Evolutionary conservation across 2,888 invertebrate species (phyloP).

Genomic region (Drosophila engyochracea): DNA sequence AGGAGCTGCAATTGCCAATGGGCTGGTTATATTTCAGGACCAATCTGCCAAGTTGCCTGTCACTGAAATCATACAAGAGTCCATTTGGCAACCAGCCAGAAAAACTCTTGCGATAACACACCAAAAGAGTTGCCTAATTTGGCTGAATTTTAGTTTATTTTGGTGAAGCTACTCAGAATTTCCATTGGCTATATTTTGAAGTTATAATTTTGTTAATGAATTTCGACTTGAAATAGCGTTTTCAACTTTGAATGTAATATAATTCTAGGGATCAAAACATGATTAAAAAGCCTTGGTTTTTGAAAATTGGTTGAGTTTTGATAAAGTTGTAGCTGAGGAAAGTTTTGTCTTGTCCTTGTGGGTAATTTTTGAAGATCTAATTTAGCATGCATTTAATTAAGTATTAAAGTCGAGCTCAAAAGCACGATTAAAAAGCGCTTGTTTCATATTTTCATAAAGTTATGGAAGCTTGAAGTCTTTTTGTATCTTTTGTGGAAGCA

Average conservation of each 20-base stretch:
- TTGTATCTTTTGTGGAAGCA: neutral
- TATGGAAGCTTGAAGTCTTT: neutral
- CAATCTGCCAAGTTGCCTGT: conserved; percentile 44
- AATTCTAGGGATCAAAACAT: neutral
- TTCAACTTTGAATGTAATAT: neutral
- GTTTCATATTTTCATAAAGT: neutral
- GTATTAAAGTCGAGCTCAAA: neutral
- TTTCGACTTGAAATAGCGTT: too few species aligned
- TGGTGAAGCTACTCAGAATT: neutral
- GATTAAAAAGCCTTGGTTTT: too few species aligned
- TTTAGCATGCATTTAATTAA: too few species aligned
- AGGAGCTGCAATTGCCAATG: conserved; percentile 19
- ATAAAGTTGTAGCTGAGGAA: neutral
- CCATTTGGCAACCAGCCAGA: conserved; percentile 9
- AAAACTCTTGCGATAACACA: conserved; percentile 10
- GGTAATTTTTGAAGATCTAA: too few species aligned
- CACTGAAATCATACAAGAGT: conserved; percentile 54
- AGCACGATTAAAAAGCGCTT: too few species aligned
- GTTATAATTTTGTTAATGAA: neutral
- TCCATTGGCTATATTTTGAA: neutral
- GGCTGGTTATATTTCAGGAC: conserved; percentile 49
- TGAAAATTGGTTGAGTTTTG: too few species aligned
- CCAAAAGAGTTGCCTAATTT: conserved; percentile 29
- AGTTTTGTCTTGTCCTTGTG: neutral
- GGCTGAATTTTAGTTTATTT: neutral